Conservation (phyloP, 2,113 vertebrate species). For the Scomber scombrus region DNA sequence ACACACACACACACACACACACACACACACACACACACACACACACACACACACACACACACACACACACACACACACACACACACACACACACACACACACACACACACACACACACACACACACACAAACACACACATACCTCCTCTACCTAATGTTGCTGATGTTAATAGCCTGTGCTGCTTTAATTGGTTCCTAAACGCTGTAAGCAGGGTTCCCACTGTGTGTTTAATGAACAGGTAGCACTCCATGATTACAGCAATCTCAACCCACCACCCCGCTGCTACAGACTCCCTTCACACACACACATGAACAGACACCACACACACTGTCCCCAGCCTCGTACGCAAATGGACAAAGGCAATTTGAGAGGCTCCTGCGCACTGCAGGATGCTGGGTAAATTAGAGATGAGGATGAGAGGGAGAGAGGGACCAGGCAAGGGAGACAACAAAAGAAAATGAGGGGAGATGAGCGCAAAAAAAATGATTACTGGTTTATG, state of each 20-base stretch:
- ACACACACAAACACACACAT: slow-evolving; percentile 11
- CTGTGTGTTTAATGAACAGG: slow-evolving; percentile 99
- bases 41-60: slow-evolving; percentile 16
- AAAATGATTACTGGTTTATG: slow-evolving; percentile 73
- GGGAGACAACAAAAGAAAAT: slow-evolving; percentile 90
- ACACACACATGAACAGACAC: slow-evolving; percentile 36
- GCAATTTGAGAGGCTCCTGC: slow-evolving; percentile 92
- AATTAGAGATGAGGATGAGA: slow-evolving; percentile 91
- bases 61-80: no score
- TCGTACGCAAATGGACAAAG: slow-evolving; percentile 80
- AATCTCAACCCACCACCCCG: slow-evolving; percentile 94
- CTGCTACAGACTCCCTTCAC: slow-evolving; percentile 64
- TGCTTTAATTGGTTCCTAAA: slow-evolving; percentile 99
- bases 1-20: slow-evolving; percentile 4
- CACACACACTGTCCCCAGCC: slow-evolving; percentile 53
- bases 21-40: slow-evolving; percentile 10
- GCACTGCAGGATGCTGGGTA: slow-evolving; percentile 90
- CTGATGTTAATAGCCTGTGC: slow-evolving; percentile 97
- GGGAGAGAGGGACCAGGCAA: slow-evolving; percentile 89
- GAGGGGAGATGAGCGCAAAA: slow-evolving; percentile 82
- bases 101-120: slow-evolving; percentile 16
- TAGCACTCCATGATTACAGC: slow-evolving; percentile 99
- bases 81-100: slow-evolving; percentile 7
- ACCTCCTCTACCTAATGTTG: slow-evolving; percentile 72
- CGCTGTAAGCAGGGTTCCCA: slow-evolving; percentile 94